Conservation (phyloP, 2,888 invertebrate genomes). For the Nymphalis polychloros region DNA sequence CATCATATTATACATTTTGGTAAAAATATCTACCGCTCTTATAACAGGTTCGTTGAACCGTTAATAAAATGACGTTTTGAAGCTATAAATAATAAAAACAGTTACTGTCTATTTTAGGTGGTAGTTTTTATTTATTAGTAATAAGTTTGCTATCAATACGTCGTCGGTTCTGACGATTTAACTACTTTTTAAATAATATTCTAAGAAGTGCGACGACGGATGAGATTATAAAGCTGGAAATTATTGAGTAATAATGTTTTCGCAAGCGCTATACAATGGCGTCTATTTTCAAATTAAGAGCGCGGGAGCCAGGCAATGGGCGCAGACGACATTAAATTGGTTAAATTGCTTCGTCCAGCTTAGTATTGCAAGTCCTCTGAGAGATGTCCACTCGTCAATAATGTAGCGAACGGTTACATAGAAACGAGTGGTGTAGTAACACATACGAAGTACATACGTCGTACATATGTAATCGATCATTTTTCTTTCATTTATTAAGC, state of each 20-base stretch:
- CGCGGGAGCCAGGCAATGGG: slow-evolving; percentile 75
- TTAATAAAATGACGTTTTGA: slow-evolving; percentile 17
- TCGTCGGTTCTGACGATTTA: slow-evolving; percentile 60
- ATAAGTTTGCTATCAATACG: slow-evolving; percentile 64
- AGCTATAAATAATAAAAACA: slow-evolving; percentile 44
- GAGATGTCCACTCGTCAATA: slow-evolving; percentile 54
- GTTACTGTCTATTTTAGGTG: slow-evolving; percentile 53
- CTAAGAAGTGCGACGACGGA: slow-evolving; percentile 51
- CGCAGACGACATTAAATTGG: slow-evolving; percentile 79
- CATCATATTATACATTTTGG: no score
- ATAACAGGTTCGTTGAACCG: slow-evolving; percentile 9
- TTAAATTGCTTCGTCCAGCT: slow-evolving; percentile 76
- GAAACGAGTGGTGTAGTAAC: background rate
- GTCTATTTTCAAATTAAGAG: slow-evolving; percentile 77
- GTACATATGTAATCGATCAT: background rate
- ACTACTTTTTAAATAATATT: slow-evolving; percentile 69
- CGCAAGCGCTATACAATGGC: slow-evolving; percentile 65
- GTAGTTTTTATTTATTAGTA: slow-evolving; percentile 60
- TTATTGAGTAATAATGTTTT: slow-evolving; percentile 46
- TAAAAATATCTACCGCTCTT: background rate
- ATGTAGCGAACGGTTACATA: slow-evolving; percentile 13
- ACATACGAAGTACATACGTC: background rate
- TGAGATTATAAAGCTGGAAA: background rate
- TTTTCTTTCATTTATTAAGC: no score
- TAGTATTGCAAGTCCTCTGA: slow-evolving; percentile 66